Percentiles rank a stretch among this genome's conserved stretches.
These are phyloP conservation scores for Perdita meconis DNA, from an alignment of 2,888 invertebrate genomes.

Conservation along the genomic window DNA sequence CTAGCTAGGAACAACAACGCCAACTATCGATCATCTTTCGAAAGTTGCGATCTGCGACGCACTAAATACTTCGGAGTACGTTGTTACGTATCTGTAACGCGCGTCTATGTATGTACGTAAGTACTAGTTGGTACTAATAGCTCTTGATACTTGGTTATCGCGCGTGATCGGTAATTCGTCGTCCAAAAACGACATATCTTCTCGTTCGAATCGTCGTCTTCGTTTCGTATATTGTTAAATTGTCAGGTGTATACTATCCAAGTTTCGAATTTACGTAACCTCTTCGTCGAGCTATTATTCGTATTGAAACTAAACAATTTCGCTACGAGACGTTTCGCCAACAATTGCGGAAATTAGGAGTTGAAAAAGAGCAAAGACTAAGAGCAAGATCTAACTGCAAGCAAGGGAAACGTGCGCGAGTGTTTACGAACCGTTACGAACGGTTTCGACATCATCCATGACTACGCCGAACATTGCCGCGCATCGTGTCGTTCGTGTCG, in stretches of 20 bases:
- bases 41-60: conserved; percentile 17
- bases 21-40: conserved; percentile 37
- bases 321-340: too few relatives aligned
- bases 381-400: too few relatives aligned
- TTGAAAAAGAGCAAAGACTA: too few relatives aligned
- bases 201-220: neutral
- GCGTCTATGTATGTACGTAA: neutral
- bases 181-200: neutral
- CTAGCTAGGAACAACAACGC: neutral
- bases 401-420: neutral
- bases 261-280: conserved; percentile 16
- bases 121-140: neutral
- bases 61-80: neutral
- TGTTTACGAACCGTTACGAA: neutral
- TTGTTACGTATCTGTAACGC: neutral
- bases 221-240: conserved; percentile 7
- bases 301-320: neutral
- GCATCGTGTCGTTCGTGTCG: neutral
- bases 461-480: conserved; percentile 11
- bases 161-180: neutral
- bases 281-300: neutral
- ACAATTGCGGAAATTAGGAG: too few relatives aligned
- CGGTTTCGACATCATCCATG: neutral
- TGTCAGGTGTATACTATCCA: neutral
- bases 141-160: neutral